These are phyloP conservation scores for Danaus plexippus DNA, from an alignment of 1,140 invertebrate genomes.

Conservation along the genomic window DNA sequence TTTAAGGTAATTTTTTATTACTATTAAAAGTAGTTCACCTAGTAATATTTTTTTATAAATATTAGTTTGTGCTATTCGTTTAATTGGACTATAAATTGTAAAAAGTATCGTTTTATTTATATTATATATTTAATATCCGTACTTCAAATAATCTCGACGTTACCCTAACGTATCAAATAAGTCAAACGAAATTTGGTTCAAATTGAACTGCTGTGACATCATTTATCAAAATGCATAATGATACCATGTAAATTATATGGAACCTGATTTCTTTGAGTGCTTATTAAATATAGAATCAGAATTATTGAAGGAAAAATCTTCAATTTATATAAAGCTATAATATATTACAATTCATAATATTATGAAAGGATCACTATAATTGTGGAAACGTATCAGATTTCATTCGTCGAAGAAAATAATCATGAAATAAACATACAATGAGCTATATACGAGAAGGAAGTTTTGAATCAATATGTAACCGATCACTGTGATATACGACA, in stretches of 20 bases:
- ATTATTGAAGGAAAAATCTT: no score
- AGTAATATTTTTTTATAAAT: slow-evolving; percentile 1
- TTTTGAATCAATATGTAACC: slow-evolving; percentile 12
- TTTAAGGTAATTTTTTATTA: slow-evolving; percentile 4
- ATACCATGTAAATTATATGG: slow-evolving; percentile 52
- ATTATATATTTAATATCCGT: slow-evolving; percentile 3
- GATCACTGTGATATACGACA: slow-evolving; percentile 17
- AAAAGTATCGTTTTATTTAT: background rate
- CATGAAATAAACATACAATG: background rate
- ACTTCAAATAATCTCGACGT: background rate
- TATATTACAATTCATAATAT: no score
- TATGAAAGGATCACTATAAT: no score
- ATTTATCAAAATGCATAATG: slow-evolving; percentile 50
- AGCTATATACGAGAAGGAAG: background rate
- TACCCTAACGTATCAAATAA: slow-evolving; percentile 30
- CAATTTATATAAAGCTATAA: no score
- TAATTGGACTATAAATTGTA: background rate
- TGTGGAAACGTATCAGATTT: no score
- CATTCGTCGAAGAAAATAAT: no score
- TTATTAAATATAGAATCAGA: no score
- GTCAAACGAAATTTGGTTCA: slow-evolving; percentile 35
- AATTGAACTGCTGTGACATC: slow-evolving; percentile 43
- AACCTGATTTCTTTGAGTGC: slow-evolving; percentile 41
- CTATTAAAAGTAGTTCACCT: slow-evolving; percentile 1
- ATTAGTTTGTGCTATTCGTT: background rate